phyloP scores from a whole-genome alignment of 2,797 vertebrate genomes.

The Enteromius treurensis region DNA sequence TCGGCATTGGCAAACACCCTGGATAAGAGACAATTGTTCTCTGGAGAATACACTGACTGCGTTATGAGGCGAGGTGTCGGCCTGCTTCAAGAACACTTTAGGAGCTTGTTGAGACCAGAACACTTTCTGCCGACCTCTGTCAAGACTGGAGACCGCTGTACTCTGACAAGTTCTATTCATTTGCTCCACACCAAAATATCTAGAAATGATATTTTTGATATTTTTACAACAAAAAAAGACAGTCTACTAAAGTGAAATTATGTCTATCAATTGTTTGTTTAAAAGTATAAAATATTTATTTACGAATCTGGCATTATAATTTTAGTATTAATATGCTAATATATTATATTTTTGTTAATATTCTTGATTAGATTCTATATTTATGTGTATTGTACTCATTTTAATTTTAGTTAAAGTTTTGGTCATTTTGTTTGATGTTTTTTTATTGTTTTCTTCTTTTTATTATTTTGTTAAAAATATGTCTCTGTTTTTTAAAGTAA shows the following conservation, averaged over 20 bases:
- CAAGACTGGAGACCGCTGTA: neutral
- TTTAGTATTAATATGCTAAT: neutral
- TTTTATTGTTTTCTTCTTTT: neutral
- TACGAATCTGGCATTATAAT: neutral
- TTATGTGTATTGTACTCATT: neutral
- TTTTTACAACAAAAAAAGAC: neutral
- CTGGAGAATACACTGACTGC: constrained; percentile 65
- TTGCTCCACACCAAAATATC: too few relatives aligned
- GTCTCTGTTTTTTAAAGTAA: neutral
- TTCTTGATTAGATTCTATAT: neutral
- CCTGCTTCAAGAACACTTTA: constrained; percentile 43
- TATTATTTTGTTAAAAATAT: neutral
- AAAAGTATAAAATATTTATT: neutral
- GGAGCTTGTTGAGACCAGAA: constrained; percentile 5
- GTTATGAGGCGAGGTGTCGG: constrained; percentile 69
- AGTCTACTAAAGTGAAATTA: neutral
- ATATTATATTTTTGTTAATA: neutral
- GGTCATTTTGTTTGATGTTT: neutral
- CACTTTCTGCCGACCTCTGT: neutral
- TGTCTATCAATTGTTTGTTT: neutral
- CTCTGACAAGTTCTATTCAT: neutral
- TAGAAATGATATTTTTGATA: neutral
- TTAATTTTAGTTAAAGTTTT: neutral
- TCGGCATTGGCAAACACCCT: constrained; percentile 85
- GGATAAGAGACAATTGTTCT: constrained; percentile 86